These are phyloP conservation scores for Venusia cambrica DNA, from an alignment of 2,888 invertebrate genomes.

Conservation along the genomic window DNA sequence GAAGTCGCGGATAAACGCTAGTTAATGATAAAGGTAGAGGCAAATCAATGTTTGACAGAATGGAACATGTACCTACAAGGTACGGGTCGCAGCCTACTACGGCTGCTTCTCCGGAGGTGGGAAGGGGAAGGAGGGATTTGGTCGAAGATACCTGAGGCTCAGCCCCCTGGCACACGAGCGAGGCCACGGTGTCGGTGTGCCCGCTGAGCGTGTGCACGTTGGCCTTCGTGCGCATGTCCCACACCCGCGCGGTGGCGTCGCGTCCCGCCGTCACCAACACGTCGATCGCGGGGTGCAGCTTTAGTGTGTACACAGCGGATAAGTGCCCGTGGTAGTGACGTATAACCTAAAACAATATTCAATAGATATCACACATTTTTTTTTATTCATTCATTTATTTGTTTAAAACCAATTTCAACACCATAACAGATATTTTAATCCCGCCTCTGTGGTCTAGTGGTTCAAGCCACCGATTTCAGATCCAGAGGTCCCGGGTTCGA, in stretches of 20 bases:
- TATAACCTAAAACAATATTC: slow-evolving; percentile 88
- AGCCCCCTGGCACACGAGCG: slow-evolving; percentile 94
- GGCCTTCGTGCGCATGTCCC: slow-evolving; percentile 99
- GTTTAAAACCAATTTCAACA: no score
- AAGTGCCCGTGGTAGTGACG: slow-evolving; percentile 99
- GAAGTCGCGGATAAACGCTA: no score
- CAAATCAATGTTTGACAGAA: no score
- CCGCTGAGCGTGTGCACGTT: slow-evolving; percentile 98
- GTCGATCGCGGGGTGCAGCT: slow-evolving; percentile 97
- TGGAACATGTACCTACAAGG: no score
- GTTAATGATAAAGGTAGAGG: no score
- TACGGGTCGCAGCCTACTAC: no score
- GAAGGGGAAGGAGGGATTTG: neutral
- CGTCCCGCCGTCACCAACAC: slow-evolving; percentile 96
- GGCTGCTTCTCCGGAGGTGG: neutral
- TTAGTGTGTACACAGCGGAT: slow-evolving; percentile 96
- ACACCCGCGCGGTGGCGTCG: slow-evolving; percentile 97
- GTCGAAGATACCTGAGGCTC: slow-evolving; percentile 97
- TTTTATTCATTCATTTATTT: no score
- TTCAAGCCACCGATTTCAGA: no score
- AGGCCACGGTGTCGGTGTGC: slow-evolving; percentile 98
- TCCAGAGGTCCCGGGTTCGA: no score
- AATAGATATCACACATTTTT: no score
- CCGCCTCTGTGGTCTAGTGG: no score
- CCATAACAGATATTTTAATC: no score